These are phyloP conservation scores for Drosophila jambulina DNA, from an alignment of 1,140 invertebrate species.

Conservation along the genomic window DNA sequence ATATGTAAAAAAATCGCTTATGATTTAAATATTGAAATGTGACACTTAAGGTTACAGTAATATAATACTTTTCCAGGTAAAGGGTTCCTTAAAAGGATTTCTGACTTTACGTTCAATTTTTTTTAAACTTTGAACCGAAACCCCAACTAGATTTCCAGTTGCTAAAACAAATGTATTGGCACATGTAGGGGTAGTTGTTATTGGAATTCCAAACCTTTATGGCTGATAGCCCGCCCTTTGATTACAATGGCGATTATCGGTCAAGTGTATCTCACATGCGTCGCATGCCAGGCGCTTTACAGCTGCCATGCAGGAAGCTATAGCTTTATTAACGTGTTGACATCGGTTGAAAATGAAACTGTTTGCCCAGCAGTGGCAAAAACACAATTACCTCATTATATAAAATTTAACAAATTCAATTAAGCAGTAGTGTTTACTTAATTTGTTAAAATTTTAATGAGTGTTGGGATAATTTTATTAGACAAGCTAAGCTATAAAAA, in stretches of 20 bases:
- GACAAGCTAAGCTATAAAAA: no score
- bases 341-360: constrained; percentile 26
- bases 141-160: no score
- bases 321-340: constrained; percentile 27
- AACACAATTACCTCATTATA: constrained; percentile 23
- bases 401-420: constrained; percentile 1
- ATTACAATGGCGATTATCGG: constrained; percentile 35
- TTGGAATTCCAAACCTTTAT: constrained; percentile 2
- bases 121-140: not conserved
- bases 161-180: not conserved
- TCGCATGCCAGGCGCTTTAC: constrained; percentile 19
- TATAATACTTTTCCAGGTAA: not conserved
- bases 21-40: no score
- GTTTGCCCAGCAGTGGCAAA: constrained; percentile 32
- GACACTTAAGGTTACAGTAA: not conserved
- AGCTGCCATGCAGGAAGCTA: constrained; percentile 19
- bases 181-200: not conserved
- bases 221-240: constrained; percentile 13
- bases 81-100: not conserved
- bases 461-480: not conserved
- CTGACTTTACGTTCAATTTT: not conserved
- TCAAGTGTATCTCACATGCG: constrained; percentile 23
- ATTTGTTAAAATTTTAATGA: not conserved
- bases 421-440: not conserved
- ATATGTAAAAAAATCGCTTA: not conserved